Percentiles rank a stretch among this genome's conserved stretches.
Evolutionary conservation across 2,113 vertebrate genomes (phyloP).

Genomic region (Chaenogobius annularis): DNA sequence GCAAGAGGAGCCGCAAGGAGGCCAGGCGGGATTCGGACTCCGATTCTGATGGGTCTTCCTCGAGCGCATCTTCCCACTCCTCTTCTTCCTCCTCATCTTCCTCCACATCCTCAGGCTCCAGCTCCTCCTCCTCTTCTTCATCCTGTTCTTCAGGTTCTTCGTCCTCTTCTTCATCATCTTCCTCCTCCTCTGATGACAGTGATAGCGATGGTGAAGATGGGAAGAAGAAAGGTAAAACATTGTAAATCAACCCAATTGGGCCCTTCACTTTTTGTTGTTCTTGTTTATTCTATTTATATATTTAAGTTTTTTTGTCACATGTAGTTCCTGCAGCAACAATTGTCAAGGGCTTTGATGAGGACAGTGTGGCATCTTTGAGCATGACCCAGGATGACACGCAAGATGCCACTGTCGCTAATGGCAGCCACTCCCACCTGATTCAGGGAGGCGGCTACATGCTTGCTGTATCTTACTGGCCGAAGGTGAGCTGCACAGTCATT

Average conservation of each 20-base stretch:
- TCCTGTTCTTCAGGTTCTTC: slow-evolving; percentile 93
- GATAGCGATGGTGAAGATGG: slow-evolving; percentile 84
- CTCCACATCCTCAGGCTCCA: slow-evolving; percentile 85
- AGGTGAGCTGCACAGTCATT: slow-evolving; percentile 75
- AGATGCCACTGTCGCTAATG: slow-evolving; percentile 88
- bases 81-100: slow-evolving; percentile 94
- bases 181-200: slow-evolving; percentile 91
- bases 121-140: slow-evolving; percentile 85
- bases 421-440: slow-evolving; percentile 81
- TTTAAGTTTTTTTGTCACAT: not conserved
- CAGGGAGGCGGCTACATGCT: slow-evolving; percentile 93
- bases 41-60: slow-evolving; percentile 83
- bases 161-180: slow-evolving; percentile 89
- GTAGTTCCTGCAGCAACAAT: slow-evolving; percentile 80
- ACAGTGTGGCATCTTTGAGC: slow-evolving; percentile 92
- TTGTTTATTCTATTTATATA: not conserved
- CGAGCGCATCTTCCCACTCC: slow-evolving; percentile 88
- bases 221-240: slow-evolving; percentile 73
- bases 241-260: not conserved
- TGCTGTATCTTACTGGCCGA: slow-evolving; percentile 96
- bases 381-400: slow-evolving; percentile 91
- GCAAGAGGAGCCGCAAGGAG: slow-evolving; percentile 75
- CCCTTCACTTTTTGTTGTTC: not conserved
- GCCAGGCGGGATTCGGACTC: slow-evolving; percentile 81
- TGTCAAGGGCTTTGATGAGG: slow-evolving; percentile 93